Conservation (phyloP, 1,140 invertebrate species). For the Drosophila tsacasi region DNA sequence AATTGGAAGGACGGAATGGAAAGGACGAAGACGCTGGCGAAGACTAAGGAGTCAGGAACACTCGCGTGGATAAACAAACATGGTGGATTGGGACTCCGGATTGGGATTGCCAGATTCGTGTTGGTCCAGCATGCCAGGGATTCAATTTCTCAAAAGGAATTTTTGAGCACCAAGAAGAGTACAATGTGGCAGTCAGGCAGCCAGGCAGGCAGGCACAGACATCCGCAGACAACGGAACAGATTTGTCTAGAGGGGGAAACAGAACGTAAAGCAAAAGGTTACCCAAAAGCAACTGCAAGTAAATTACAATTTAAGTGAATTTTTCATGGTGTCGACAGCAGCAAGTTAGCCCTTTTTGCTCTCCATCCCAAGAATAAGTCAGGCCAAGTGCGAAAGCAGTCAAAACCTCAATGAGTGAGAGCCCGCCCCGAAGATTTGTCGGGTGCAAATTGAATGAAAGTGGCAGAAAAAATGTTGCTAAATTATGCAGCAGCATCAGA, state of each 20-base stretch:
- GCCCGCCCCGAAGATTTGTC: constrained; percentile 53
- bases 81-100: constrained; percentile 32
- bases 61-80: constrained; percentile 58
- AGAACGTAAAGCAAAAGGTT: constrained; percentile 32
- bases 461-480: constrained; percentile 82
- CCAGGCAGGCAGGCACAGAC: constrained; percentile 10
- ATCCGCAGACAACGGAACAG: constrained; percentile 20
- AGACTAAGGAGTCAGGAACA: constrained; percentile 6
- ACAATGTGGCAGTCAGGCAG: constrained; percentile 28
- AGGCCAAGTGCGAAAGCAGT: constrained; percentile 27
- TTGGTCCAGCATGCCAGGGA: constrained; percentile 59
- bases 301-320: constrained; percentile 76
- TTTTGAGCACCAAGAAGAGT: constrained; percentile 57
- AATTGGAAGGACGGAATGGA: constrained; percentile 24
- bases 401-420: constrained; percentile 47
- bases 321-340: constrained; percentile 56
- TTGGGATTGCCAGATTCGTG: constrained; percentile 44
- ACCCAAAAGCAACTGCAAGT: constrained; percentile 60
- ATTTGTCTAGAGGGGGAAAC: constrained; percentile 17
- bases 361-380: constrained; percentile 12
- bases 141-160: constrained; percentile 81
- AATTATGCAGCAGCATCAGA: constrained; percentile 75
- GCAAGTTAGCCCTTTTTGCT: constrained; percentile 50
- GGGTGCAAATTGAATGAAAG: constrained; percentile 84
- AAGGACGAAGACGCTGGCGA: neutral